A percentile compares a stretch with the other conserved stretches of the same genome.
Conservation (phyloP, 2,888 invertebrate species). For the Lithosia quadra region DNA sequence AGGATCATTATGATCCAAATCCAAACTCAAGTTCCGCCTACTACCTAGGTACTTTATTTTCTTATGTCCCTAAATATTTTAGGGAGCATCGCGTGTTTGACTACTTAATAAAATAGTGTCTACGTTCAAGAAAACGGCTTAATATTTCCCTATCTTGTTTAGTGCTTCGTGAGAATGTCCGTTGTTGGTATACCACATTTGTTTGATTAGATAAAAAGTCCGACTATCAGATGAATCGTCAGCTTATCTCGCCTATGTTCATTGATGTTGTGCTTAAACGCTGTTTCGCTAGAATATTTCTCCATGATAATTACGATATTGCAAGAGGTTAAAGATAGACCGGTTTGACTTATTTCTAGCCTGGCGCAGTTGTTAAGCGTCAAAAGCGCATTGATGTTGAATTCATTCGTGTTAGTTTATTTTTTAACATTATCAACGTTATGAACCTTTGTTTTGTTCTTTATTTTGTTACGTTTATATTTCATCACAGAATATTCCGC, state of each 20-base stretch:
- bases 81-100: slow-evolving; percentile 34
- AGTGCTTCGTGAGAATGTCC: slow-evolving; percentile 64
- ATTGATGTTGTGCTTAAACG: slow-evolving; percentile 31
- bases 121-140: slow-evolving; percentile 35
- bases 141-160: slow-evolving; percentile 47
- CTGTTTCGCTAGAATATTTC: slow-evolving; percentile 41
- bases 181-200: slow-evolving; percentile 40
- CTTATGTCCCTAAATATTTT: slow-evolving; percentile 44
- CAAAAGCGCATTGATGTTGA: slow-evolving; percentile 47
- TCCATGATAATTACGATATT: slow-evolving; percentile 49
- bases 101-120: slow-evolving; percentile 30
- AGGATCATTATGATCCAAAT: slow-evolving; percentile 30
- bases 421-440: slow-evolving; percentile 28
- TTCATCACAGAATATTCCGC: slow-evolving; percentile 52
- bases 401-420: slow-evolving; percentile 47
- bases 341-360: slow-evolving; percentile 52
- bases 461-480: slow-evolving; percentile 23
- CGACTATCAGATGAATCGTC: slow-evolving; percentile 25
- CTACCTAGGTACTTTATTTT: slow-evolving; percentile 29
- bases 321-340: slow-evolving; percentile 67
- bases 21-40: slow-evolving; percentile 43
- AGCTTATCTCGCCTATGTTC: slow-evolving; percentile 19
- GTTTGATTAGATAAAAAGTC: slow-evolving; percentile 59
- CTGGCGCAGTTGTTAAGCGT: slow-evolving; percentile 42
- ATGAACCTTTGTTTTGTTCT: slow-evolving; percentile 23